Evolutionary conservation across 2,888 invertebrate species (phyloP).

Genomic region (Hipparchia sbordonii): DNA sequence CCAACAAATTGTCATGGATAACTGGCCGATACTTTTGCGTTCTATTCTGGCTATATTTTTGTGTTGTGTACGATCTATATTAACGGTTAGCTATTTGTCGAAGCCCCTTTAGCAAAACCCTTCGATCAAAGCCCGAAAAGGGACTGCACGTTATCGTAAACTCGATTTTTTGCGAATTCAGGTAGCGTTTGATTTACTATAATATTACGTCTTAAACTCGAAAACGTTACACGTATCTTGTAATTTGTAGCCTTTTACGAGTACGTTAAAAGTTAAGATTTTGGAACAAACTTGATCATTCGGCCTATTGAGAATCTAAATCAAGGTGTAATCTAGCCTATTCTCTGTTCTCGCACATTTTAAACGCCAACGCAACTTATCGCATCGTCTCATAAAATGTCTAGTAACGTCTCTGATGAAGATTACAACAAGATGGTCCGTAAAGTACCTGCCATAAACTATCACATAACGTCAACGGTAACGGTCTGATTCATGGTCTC

Average conservation of each 20-base stretch:
- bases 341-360: too few relatives aligned
- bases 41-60: too few relatives aligned
- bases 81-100: constrained; percentile 27
- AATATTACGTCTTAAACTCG: not conserved
- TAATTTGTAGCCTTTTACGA: not conserved
- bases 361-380: too few relatives aligned
- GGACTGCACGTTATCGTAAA: constrained; percentile 22
- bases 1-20: constrained; percentile 9
- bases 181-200: constrained; percentile 16
- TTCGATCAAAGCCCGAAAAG: constrained; percentile 36
- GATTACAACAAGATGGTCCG: too few relatives aligned
- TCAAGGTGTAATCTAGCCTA: too few relatives aligned
- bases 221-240: not conserved
- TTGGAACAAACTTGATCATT: not conserved
- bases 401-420: too few relatives aligned
- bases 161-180: constrained; percentile 20
- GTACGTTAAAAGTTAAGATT: not conserved
- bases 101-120: constrained; percentile 33
- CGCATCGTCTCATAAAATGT: too few relatives aligned
- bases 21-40: too few relatives aligned
- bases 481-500: too few relatives aligned
- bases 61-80: constrained; percentile 24
- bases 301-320: not conserved
- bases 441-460: too few relatives aligned
- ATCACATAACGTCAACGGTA: too few relatives aligned